phyloP scores from a whole-genome alignment of 1,140 invertebrate genomes.

The Megathymus violae region DNA sequence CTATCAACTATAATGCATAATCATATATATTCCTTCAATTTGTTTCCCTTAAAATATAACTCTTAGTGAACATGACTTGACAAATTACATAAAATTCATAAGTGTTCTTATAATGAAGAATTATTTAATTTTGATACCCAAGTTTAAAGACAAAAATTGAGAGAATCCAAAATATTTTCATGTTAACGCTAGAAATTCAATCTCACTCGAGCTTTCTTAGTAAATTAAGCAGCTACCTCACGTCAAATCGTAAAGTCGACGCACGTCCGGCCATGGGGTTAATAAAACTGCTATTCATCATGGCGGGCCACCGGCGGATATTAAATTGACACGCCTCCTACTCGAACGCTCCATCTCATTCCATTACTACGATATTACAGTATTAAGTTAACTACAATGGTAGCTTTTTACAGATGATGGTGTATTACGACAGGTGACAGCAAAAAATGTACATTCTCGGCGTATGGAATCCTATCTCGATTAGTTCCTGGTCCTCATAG shows the following conservation, averaged over 20 bases:
- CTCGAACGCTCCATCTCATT: conserved; percentile 62
- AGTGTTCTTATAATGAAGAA: too few species aligned
- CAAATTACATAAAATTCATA: too few species aligned
- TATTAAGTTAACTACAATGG: conserved; percentile 47
- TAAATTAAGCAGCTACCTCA: conserved; percentile 49
- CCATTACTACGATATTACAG: conserved; percentile 56
- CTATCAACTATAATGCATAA: too few species aligned
- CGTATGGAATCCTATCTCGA: conserved; percentile 36
- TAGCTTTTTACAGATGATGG: conserved; percentile 39
- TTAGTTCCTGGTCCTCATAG: conserved; percentile 29
- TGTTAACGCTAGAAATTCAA: conserved; percentile 25
- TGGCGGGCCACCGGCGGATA: conserved; percentile 68
- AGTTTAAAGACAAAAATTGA: too few species aligned
- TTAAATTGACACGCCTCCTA: conserved; percentile 74
- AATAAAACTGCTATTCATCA: conserved; percentile 75
- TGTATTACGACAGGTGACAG: not conserved
- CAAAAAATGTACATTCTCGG: conserved; percentile 13
- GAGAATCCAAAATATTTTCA: conserved; percentile 9
- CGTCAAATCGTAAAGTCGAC: conserved; percentile 58
- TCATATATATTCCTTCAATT: too few species aligned
- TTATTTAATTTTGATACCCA: too few species aligned
- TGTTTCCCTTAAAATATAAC: too few species aligned
- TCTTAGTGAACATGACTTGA: too few species aligned
- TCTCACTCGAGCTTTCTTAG: conserved; percentile 49
- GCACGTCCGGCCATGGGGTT: conserved; percentile 57